Percentiles rank a stretch among this genome's conserved stretches.
Evolutionary conservation across 2,888 invertebrate species (phyloP).

Genomic region (Tuta absoluta): DNA sequence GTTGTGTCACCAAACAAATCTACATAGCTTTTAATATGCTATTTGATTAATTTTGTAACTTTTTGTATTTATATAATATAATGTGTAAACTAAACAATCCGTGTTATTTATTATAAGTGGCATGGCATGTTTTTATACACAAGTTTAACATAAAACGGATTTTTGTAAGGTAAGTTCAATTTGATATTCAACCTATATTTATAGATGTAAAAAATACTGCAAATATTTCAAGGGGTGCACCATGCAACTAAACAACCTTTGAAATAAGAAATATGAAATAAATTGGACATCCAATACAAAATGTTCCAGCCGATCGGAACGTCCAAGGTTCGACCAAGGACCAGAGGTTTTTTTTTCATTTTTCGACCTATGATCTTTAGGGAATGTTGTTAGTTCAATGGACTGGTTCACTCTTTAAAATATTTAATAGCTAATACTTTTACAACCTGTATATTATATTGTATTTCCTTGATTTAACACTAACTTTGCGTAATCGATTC

Average conservation of each 20-base stretch:
- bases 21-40: conserved; percentile 25
- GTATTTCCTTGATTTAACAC: conserved; percentile 32
- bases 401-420: too few relatives aligned
- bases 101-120: conserved; percentile 41
- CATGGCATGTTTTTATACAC: conserved; percentile 62
- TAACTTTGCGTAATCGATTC: conserved; percentile 71
- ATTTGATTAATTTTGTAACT: conserved; percentile 30
- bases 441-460: conserved; percentile 35
- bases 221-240: too few relatives aligned
- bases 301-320: too few relatives aligned
- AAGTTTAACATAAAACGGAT: conserved; percentile 37
- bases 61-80: neutral
- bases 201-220: too few relatives aligned
- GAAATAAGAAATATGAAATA: too few relatives aligned
- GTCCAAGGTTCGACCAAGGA: too few relatives aligned
- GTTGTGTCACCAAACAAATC: conserved; percentile 41
- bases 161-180: conserved; percentile 62
- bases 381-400: too few relatives aligned
- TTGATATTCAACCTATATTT: neutral
- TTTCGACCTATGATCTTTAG: too few relatives aligned
- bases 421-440: too few relatives aligned
- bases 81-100: neutral
- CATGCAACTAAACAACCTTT: too few relatives aligned
- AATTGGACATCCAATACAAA: too few relatives aligned
- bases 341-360: too few relatives aligned